These are phyloP conservation scores for Okapia johnstoni DNA, from an alignment of 2,113 vertebrate species.

Conservation along the genomic window DNA sequence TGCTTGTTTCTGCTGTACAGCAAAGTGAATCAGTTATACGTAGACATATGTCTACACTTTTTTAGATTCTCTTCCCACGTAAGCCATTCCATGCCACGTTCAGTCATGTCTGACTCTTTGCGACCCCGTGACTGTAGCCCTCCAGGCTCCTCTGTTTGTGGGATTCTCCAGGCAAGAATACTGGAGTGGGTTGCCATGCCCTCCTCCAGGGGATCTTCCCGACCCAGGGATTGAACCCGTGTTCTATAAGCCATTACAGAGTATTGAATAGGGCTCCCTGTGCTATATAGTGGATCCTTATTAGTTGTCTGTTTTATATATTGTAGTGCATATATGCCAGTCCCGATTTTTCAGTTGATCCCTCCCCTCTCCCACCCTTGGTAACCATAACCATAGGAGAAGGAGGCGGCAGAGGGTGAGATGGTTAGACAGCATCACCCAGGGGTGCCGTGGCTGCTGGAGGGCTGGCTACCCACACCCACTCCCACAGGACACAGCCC, in stretches of 20 bases:
- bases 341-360: not conserved
- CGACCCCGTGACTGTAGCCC: accelerated
- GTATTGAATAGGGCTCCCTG: not conserved
- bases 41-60: not conserved
- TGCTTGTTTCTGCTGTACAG: not conserved
- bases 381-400: not conserved
- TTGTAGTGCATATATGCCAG: accelerated
- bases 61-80: not conserved
- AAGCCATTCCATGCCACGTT: not conserved
- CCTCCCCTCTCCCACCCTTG: not conserved
- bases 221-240: not conserved
- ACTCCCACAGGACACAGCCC: not conserved
- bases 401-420: not conserved
- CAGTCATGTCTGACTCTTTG: not conserved
- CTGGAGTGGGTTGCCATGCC: not conserved
- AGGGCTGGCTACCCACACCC: not conserved
- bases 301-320: accelerated
- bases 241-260: not conserved
- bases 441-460: not conserved
- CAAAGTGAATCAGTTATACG: not conserved
- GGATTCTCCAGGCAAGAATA: not conserved
- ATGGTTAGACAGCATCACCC: not conserved
- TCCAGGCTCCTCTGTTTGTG: not conserved
- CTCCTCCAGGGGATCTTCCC: not conserved
- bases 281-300: accelerated